Evolutionary conservation across 2,888 invertebrate species (phyloP), one percentile per base, ranked within the genome.

Genomic region (Pachycephus smyrnensis): DNA sequence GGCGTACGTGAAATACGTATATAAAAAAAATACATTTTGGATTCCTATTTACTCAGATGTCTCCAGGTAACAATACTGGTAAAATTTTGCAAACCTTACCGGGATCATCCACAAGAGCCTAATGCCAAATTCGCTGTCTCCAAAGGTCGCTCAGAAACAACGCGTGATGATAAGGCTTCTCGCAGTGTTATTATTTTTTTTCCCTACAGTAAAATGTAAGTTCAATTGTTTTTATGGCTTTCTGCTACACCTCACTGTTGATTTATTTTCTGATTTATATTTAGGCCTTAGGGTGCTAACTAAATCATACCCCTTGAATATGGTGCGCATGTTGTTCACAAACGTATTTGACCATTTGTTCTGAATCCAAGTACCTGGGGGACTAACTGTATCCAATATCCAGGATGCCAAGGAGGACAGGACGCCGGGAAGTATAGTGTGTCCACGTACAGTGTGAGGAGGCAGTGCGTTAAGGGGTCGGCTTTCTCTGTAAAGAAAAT

Each of bases 341-440:
- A 55, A 23, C 4, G 35, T 35, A 35, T 33, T 71, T 33, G 31
- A 71, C 23, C 71, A 31, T 71, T 71, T 71, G 1, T 71, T 9
- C 31, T 33, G 31, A 71, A 23, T 71, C 32, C 12, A 71, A 31
- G 71, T 71, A 71, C 71, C 12, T 1, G 55, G 9, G 9, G 55
- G 55, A 23, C 23, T 55, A 23, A 23, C 2, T 75, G 79, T 82
- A 85, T 86, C 84, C 82, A 81, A 81, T 86, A 82, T 84, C 84
- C 81, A n/a, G 75, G 55, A 55, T 55, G 9, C 55, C 55, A 23
- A 23, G 1, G 2, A 55, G 3, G 23, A 23, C 23, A 55, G 55
- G 15, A 23, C 55, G 15, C 23, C 55, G 23, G 55, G 80, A 80
- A 68, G 83, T 86, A 80, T 85, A 85, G 80, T 78, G 80, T 86